A percentile compares a stretch with the other conserved stretches of the same genome.
phyloP scores from a whole-genome alignment of 37 sponge, comb jelly and placozoan genomes.

The Agelas oroides region DNA sequence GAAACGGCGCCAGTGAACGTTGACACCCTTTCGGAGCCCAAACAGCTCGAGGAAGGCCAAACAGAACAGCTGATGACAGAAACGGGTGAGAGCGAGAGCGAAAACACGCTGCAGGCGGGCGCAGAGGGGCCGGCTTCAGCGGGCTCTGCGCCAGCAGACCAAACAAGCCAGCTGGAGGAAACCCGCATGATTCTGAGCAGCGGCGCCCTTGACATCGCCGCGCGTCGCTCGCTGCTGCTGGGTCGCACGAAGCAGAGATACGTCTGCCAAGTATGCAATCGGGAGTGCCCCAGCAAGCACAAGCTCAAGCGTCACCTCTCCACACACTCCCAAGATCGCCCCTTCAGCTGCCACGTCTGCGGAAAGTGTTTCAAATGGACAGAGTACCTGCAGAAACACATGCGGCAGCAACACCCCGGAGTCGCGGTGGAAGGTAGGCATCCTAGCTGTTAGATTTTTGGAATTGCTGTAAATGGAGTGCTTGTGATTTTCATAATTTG shows the following conservation, averaged over 20 bases:
- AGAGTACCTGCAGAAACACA: constrained; percentile 79
- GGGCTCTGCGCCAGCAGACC: not conserved
- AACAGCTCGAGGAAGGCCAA: too few species aligned
- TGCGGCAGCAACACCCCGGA: constrained; percentile 57
- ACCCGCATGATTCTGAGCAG: not conserved
- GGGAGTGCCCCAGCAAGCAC: constrained; percentile 74
- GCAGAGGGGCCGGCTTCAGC: not conserved
- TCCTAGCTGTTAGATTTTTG: too few species aligned
- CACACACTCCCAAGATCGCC: constrained; percentile 74
- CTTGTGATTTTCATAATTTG: too few species aligned
- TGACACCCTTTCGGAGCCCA: not conserved
- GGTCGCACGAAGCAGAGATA: constrained; percentile 37
- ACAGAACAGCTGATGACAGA: too few species aligned
- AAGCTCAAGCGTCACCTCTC: constrained; percentile 70
- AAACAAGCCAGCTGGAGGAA: constrained; percentile 36
- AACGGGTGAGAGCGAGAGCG: too few species aligned
- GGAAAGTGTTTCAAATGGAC: constrained; percentile 75
- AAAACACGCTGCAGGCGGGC: not conserved
- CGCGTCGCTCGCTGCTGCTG: constrained; percentile 17
- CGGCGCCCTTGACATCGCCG: constrained; percentile 50
- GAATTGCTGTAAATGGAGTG: too few species aligned
- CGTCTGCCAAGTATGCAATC: constrained; percentile 62
- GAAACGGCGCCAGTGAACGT: not conserved
- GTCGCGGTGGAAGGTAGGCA: not conserved
- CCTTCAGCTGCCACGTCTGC: constrained; percentile 63